Evolutionary conservation across 2,113 vertebrate species (phyloP).

Genomic region (Leiothrix lutea): DNA sequence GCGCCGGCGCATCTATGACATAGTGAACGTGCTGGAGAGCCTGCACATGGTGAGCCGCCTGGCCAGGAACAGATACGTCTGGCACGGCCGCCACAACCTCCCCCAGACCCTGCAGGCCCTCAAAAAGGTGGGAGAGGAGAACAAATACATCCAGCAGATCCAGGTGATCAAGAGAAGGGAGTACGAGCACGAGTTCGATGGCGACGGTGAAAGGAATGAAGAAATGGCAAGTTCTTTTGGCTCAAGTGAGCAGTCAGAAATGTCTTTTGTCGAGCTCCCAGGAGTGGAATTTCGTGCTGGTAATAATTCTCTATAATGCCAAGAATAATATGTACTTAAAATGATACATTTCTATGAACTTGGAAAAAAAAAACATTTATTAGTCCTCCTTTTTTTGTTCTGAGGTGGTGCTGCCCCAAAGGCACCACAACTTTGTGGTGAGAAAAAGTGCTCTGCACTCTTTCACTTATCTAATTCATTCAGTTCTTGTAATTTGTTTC

Average conservation of each 20-base stretch:
- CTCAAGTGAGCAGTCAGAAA: constrained; percentile 74
- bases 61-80: constrained; percentile 91
- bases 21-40: constrained; percentile 96
- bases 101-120: constrained; percentile 85
- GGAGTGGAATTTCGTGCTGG: constrained; percentile 90
- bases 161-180: constrained; percentile 84
- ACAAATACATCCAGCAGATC: constrained; percentile 87
- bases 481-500: neutral
- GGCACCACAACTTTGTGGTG: neutral
- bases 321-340: neutral
- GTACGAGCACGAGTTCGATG: constrained; percentile 76
- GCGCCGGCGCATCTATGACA: constrained; percentile 93
- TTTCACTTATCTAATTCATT: neutral
- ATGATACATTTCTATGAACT: neutral
- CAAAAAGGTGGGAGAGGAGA: constrained; percentile 83
- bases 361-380: neutral
- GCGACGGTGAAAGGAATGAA: constrained; percentile 73
- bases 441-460: neutral
- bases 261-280: constrained; percentile 86
- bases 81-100: constrained; percentile 89
- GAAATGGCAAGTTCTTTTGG: constrained; percentile 52
- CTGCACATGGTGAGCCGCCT: constrained; percentile 96
- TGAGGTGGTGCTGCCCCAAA: neutral
- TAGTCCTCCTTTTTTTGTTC: neutral
- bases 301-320: constrained; percentile 47